Percentiles rank a stretch among this genome's conserved stretches.
Evolutionary conservation across 2,113 vertebrate species (phyloP).

Genomic region (Cathartes aura): DNA sequence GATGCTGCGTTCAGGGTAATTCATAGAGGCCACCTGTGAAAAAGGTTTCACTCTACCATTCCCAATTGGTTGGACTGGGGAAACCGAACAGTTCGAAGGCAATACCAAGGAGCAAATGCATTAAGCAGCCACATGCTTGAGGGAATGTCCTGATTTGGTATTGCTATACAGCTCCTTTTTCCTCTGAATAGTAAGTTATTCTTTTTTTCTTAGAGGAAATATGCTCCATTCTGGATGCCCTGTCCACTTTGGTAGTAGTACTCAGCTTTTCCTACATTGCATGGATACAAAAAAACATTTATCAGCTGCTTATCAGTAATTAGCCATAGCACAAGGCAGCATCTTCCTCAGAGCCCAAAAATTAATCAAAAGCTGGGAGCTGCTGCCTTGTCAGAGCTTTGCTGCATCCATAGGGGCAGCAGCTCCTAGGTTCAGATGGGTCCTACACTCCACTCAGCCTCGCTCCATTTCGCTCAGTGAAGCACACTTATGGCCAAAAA

Average conservation of each 20-base stretch:
- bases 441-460: background rate
- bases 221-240: background rate
- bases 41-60: background rate
- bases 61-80: background rate
- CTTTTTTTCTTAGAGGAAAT: background rate
- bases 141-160: background rate
- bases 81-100: background rate
- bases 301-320: background rate
- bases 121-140: background rate
- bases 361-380: background rate
- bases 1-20: background rate
- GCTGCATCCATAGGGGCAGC: background rate
- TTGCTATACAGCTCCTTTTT: background rate
- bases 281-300: background rate
- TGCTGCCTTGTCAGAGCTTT: background rate
- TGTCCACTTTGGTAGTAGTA: background rate
- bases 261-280: background rate
- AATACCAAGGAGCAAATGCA: background rate
- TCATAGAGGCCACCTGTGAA: background rate
- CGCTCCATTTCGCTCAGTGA: background rate
- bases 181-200: background rate
- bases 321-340: background rate
- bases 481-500: background rate
- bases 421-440: background rate
- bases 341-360: background rate